A percentile compares a stretch with the other conserved stretches of the same genome.
Evolutionary conservation across 2,888 invertebrate genomes (phyloP).

Genomic region (Pseudoips prasinana): DNA sequence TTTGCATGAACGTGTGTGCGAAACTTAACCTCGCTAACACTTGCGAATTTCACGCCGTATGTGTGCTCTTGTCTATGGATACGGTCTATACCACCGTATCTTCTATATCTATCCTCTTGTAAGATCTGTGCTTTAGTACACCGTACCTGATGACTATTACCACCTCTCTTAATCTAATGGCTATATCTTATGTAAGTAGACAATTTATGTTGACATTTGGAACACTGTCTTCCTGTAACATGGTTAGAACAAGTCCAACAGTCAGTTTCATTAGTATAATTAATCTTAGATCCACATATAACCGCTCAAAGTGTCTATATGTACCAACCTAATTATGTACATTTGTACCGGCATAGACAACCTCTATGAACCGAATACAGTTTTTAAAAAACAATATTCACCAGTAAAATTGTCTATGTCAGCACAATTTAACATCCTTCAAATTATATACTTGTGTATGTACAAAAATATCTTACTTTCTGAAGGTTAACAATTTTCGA

Average conservation of each 20-base stretch:
- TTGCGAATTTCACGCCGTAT: too few species aligned
- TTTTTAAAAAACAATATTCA: conserved; percentile 12
- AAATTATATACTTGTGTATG: conserved; percentile 21
- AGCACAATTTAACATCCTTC: conserved; percentile 15
- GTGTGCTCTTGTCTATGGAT: too few species aligned
- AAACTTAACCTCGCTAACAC: too few species aligned
- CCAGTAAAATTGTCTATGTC: conserved; percentile 16
- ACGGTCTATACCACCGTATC: too few species aligned
- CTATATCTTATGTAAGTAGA: too few species aligned
- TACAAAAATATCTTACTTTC: conserved; percentile 31
- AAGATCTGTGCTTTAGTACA: too few species aligned
- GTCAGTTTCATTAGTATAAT: conserved; percentile 17
- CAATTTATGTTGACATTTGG: neutral
- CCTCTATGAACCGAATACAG: conserved; percentile 4
- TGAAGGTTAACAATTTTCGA: conserved; percentile 45
- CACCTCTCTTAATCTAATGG: too few species aligned
- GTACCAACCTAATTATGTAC: conserved; percentile 5
- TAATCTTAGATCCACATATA: conserved; percentile 7
- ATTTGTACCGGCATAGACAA: conserved; percentile 12
- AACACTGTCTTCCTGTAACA: conserved; percentile 23
- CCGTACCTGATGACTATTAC: too few species aligned
- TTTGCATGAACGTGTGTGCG: too few species aligned
- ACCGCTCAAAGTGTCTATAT: conserved; percentile 25
- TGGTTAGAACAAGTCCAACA: conserved; percentile 16
- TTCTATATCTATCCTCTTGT: too few species aligned